Percentiles rank a stretch among this genome's conserved stretches.
phyloP scores from a whole-genome alignment of 23 tunicate genomes.

The Ciona savignyi region DNA sequence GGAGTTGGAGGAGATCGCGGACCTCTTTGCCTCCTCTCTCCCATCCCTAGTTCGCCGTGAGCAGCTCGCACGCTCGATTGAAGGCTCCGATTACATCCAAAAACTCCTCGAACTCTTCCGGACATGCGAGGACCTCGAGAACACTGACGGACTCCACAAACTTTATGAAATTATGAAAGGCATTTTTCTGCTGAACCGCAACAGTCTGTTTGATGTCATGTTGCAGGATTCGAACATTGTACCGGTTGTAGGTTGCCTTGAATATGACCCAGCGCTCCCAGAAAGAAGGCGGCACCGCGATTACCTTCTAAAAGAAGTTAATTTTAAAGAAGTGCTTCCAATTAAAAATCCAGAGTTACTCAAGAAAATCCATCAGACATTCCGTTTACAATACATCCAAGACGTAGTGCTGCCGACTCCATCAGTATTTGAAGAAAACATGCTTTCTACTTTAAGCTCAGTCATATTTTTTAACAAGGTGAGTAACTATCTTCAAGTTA shows the following conservation, averaged over 20 bases:
- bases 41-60: conserved; percentile 72
- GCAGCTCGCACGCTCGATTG: conserved; percentile 73
- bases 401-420: conserved; percentile 96
- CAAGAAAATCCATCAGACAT: conserved; percentile 90
- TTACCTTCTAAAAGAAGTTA: conserved; percentile 63
- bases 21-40: conserved; percentile 43
- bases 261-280: conserved; percentile 66
- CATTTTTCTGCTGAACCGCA: conserved; percentile 66
- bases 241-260: conserved; percentile 81
- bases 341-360: conserved; percentile 49
- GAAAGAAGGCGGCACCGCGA: conserved; percentile 75
- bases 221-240: conserved; percentile 65
- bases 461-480: conserved; percentile 91
- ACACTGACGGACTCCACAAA: conserved; percentile 51
- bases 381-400: conserved; percentile 91
- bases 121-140: conserved; percentile 76
- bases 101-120: conserved; percentile 68
- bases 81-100: conserved; percentile 76
- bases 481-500: too few species aligned
- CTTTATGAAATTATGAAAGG: conserved; percentile 79
- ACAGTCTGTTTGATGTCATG: conserved; percentile 68
- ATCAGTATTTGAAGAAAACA: conserved; percentile 91
- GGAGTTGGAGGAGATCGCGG: conserved; percentile 68
- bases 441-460: conserved; percentile 76
- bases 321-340: conserved; percentile 88